Conservation (phyloP, 2,797 vertebrate species). For the Malacoraja senta region DNA sequence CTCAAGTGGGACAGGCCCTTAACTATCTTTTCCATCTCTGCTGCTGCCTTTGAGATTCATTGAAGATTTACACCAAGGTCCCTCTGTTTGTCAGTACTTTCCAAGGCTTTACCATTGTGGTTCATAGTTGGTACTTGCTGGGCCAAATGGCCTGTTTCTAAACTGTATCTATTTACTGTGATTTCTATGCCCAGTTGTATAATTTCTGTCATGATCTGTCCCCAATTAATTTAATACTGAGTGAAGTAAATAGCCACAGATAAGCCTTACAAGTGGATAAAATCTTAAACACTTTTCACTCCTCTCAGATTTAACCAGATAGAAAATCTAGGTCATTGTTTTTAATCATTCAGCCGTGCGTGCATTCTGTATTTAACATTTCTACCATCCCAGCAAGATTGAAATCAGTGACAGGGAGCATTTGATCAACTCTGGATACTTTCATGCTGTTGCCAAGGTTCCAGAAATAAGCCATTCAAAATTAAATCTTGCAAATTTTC, state of each 20-base stretch:
- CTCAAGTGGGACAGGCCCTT: too few relatives aligned
- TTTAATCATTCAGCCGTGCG: background rate
- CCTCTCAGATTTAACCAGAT: background rate
- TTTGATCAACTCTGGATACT: background rate
- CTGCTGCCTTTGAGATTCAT: too few relatives aligned
- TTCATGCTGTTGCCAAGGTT: background rate
- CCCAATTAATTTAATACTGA: background rate
- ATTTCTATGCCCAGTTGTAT: background rate
- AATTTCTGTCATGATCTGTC: background rate
- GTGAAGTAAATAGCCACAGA: background rate
- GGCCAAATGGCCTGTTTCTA: too few relatives aligned
- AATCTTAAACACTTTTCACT: background rate
- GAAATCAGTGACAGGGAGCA: background rate
- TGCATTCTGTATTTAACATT: background rate
- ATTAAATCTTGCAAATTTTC: background rate
- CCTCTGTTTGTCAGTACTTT: too few relatives aligned
- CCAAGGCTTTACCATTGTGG: too few relatives aligned
- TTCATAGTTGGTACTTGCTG: too few relatives aligned
- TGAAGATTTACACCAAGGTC: too few relatives aligned
- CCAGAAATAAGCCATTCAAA: background rate
- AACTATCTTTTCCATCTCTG: too few relatives aligned
- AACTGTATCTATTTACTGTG: background rate
- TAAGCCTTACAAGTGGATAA: background rate
- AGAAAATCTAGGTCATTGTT: background rate
- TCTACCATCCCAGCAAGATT: slow-evolving; percentile 16